Conservation (phyloP, 2,888 invertebrate genomes). For the Cabera pusaria region DNA sequence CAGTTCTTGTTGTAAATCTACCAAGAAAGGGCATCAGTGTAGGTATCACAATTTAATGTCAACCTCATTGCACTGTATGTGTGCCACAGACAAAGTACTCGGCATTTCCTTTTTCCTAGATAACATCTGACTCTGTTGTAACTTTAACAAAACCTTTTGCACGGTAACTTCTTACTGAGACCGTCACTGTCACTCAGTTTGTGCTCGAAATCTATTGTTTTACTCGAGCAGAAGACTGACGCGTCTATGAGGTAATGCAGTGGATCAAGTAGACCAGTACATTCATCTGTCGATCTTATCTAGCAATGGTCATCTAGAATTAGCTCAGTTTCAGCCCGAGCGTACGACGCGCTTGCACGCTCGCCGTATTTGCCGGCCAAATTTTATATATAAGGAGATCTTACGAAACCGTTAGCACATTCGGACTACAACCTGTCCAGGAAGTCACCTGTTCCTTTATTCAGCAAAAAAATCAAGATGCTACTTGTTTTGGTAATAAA, state of each 20-base stretch:
- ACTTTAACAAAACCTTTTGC: slow-evolving; percentile 5
- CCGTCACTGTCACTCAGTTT: slow-evolving; percentile 9
- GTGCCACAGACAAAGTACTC: slow-evolving; percentile 5
- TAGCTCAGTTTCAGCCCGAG: slow-evolving; percentile 69
- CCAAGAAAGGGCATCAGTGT: slow-evolving; percentile 21
- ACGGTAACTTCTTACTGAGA: slow-evolving; percentile 10
- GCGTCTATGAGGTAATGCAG: slow-evolving; percentile 58
- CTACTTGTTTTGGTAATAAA: slow-evolving; percentile 40
- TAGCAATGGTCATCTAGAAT: slow-evolving; percentile 59
- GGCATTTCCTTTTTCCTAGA: slow-evolving; percentile 5
- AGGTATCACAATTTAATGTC: slow-evolving; percentile 24
- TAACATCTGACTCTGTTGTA: slow-evolving; percentile 1
- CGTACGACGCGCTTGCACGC: slow-evolving; percentile 54
- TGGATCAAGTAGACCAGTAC: slow-evolving; percentile 49
- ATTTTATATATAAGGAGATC: slow-evolving; percentile 74
- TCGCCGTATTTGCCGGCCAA: slow-evolving; percentile 55
- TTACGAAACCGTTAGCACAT: slow-evolving; percentile 78
- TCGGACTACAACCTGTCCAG: slow-evolving; percentile 73
- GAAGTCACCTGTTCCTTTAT: slow-evolving; percentile 70
- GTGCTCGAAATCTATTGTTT: slow-evolving; percentile 15
- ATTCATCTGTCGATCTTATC: slow-evolving; percentile 67
- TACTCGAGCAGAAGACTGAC: slow-evolving; percentile 19
- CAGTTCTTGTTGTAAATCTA: slow-evolving; percentile 22
- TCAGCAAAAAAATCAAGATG: slow-evolving; percentile 56
- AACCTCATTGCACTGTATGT: slow-evolving; percentile 17